Evolutionary conservation across 2,888 invertebrate genomes (phyloP).

Genomic region (Nysson spinosus): DNA sequence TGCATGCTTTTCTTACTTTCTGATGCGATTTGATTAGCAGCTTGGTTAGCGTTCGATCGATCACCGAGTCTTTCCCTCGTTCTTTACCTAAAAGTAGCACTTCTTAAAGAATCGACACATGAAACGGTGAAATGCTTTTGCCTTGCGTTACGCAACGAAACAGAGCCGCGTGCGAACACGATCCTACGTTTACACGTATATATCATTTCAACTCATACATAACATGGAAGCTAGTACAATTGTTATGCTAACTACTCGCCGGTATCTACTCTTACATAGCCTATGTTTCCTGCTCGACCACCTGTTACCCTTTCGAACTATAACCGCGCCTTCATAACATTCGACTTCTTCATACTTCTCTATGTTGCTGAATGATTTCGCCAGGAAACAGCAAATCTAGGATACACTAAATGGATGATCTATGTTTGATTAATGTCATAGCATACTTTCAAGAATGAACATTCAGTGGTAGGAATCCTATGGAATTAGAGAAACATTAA

Average conservation of each 20-base stretch:
- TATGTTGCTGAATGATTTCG: too few relatives aligned
- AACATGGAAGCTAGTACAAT: conserved; percentile 72
- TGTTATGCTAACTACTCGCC: conserved; percentile 75
- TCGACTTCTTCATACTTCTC: conserved; percentile 57
- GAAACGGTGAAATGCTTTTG: conserved; percentile 31
- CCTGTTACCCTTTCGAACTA: conserved; percentile 73
- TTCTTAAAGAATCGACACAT: conserved; percentile 26
- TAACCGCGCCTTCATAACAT: conserved; percentile 56
- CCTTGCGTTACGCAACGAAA: conserved; percentile 57
- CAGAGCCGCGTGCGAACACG: conserved; percentile 46
- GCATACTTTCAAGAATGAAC: too few relatives aligned
- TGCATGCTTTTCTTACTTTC: not conserved
- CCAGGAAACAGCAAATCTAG: too few relatives aligned
- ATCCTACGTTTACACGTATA: conserved; percentile 65
- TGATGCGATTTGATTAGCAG: not conserved
- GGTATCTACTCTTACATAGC: conserved; percentile 72
- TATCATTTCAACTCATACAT: conserved; percentile 69
- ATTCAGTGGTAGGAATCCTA: too few relatives aligned
- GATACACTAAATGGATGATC: too few relatives aligned
- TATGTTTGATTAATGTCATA: too few relatives aligned
- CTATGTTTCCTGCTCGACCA: conserved; percentile 75
- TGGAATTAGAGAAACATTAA: too few relatives aligned
- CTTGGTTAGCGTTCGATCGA: conserved; percentile 10
- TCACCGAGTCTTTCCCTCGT: conserved; percentile 9
- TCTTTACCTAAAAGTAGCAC: conserved; percentile 14